phyloP scores from a whole-genome alignment of 2,113 vertebrate species.

The Gallinago media region DNA sequence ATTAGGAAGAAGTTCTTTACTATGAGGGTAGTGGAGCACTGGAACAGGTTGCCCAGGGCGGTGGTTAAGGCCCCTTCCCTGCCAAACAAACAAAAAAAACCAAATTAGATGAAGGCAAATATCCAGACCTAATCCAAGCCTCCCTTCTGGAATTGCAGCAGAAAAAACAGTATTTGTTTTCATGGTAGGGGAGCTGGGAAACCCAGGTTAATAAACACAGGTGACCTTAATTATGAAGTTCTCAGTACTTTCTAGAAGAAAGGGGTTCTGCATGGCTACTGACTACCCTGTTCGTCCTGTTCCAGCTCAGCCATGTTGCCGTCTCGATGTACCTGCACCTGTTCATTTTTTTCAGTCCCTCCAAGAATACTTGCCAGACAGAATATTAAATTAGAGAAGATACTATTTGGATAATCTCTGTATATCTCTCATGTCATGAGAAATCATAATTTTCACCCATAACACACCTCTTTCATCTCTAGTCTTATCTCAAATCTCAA shows the following conservation, averaged over 20 bases:
- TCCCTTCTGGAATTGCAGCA: background rate
- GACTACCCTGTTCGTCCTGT: background rate
- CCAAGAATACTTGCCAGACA: background rate
- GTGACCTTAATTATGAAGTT: background rate
- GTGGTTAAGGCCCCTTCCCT: no score
- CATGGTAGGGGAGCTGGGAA: background rate
- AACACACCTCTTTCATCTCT: background rate
- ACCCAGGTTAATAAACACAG: background rate
- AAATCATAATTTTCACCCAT: background rate
- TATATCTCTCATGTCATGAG: background rate
- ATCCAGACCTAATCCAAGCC: background rate
- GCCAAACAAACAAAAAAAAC: background rate
- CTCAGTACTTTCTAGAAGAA: background rate
- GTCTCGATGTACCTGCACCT: background rate
- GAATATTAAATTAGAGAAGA: background rate
- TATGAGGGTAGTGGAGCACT: no score
- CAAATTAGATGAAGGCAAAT: background rate
- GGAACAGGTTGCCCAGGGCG: no score
- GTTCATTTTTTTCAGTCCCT: background rate
- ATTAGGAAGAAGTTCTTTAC: no score
- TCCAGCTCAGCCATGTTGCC: background rate
- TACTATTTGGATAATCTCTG: background rate
- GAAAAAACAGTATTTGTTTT: background rate
- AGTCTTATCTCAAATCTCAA: background rate
- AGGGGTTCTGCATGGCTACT: background rate